Evolutionary conservation across 2,888 invertebrate genomes (phyloP), one percentile per base, ranked within the genome.

Genomic region (Chesias legatella): DNA sequence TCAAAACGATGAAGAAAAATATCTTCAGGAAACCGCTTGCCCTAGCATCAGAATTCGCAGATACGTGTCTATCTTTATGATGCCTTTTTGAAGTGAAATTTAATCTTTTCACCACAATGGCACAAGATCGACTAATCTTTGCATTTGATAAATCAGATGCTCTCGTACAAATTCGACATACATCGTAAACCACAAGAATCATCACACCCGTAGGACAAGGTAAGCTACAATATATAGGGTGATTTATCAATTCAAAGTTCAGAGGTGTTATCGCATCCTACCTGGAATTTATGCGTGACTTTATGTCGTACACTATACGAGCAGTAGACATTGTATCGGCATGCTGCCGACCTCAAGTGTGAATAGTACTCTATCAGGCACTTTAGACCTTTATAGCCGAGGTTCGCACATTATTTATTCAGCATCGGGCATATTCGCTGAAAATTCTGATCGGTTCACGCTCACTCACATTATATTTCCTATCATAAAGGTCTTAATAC

Each of bases 181-280:
- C 13, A 17, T 17, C 5, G 13, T 3, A 17, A 5, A 22, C 6
- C 22, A 1, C n/a, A n/a, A 22, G 22, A 6, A 22, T 22, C n/a
- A 43, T 36, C 23, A 21, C 33, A 21, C 36, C 33, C 59, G 62
- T 58, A 59, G 61, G 69, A 70, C 57, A 63, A 60, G 57, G 63
- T 63, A 59, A 66, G 64, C 64, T 63, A 65, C 59, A 64, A 69
- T 73, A 72, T 74, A 74, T 71, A 65, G 54, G 64, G 64, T 67
- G 67, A 73, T 75, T 68, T 73, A 73, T 74, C 72, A 17, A 3
- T 17, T 17, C 13, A 73, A 64, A 53, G 59, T 60, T 63, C 56
- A 60, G 63, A 63, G 64, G 58, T 53, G 56, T 53, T 53, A 53
- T 53, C 60, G 56, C 52, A 60, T 63, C 58, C 61, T 51, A 58